Evolutionary conservation across 2,797 vertebrate genomes (phyloP).

Genomic region (Lithobates sylvaticus): DNA sequence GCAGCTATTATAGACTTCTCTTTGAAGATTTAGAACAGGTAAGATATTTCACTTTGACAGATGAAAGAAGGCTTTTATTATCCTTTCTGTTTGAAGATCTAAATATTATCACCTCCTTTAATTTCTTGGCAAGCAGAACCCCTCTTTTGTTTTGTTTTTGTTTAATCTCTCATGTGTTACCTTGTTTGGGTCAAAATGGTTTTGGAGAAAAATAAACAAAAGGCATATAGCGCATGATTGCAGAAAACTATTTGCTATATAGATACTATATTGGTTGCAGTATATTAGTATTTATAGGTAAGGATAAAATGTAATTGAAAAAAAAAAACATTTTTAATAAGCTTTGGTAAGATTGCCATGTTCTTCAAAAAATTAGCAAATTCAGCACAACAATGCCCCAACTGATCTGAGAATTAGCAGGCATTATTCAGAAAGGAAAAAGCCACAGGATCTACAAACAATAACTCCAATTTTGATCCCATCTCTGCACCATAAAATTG

Average conservation of each 20-base stretch:
- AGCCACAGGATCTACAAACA: too few species aligned
- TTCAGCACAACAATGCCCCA: too few species aligned
- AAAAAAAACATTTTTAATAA: too few species aligned
- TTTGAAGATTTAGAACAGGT: conserved; percentile 64
- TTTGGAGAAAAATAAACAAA: not conserved
- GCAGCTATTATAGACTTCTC: conserved; percentile 58
- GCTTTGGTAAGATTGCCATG: too few species aligned
- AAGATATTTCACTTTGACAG: conserved; percentile 50
- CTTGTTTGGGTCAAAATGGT: conserved; percentile 3
- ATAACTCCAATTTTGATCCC: too few species aligned
- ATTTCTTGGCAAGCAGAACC: conserved; percentile 68
- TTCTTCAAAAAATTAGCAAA: too few species aligned
- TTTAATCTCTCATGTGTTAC: conserved; percentile 65
- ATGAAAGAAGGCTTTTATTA: conserved; percentile 73
- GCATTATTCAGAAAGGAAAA: too few species aligned
- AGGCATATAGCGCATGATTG: not conserved
- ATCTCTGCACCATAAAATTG: too few species aligned
- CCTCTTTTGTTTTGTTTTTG: conserved; percentile 32
- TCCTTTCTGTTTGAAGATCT: conserved; percentile 69
- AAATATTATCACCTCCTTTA: conserved; percentile 76
- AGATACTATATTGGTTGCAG: too few species aligned
- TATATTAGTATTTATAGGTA: too few species aligned
- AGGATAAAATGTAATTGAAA: too few species aligned
- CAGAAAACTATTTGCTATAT: not conserved
- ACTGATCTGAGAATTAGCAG: too few species aligned